Evolutionary conservation across 2,113 vertebrate species (phyloP), one percentile per base, ranked within the genome.

Genomic region (Lepus europaeus): DNA sequence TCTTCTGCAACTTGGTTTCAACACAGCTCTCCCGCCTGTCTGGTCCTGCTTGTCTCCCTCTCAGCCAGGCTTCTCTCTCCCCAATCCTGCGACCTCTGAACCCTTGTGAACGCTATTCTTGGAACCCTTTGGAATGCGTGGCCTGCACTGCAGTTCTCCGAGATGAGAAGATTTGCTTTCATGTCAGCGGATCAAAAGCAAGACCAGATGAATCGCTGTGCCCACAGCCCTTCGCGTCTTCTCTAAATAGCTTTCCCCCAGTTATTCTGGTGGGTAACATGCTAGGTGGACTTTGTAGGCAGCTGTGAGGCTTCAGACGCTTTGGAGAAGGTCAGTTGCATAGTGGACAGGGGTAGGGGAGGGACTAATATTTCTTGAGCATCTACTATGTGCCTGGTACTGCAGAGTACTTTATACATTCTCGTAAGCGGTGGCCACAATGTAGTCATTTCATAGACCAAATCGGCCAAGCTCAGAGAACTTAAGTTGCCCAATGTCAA

Each of bases 11-110:
- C 33, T 33, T 31, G 25, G 27, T 31, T 63, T 76, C 49, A 16
- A 7, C 20, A 36, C 14, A 14, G 5, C 22, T 56, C 70, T 31
- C 63, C 9, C 36, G 49, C 12, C 27, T 29, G 0, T 51, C n/a
- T 31, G 56, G 10, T 53, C 22, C 14, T 1, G 27, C 19, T 14
- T 39, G 29, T n/a, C 63, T 51, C 0, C 22, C 59, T 76, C 66
- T 64, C 64, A 27, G n/a, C 25, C 87, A 76, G 85, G 66, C 19
- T 39, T 27, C n/a, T 19, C 64, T 77, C 36, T 39, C 36, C 61
- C 33, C 8, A 16, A 31, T 19, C 25, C 14, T 9, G 12, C n/a
- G 4, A 3, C 56, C 6, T 69, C 36, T 19, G 1, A 45, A 0
- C 29, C 17, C 25, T n/a, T 14, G 19, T 29, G 73, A 53, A 78